phyloP scores from a whole-genome alignment of 2,888 invertebrate genomes.

The Orchesella flavescens region DNA sequence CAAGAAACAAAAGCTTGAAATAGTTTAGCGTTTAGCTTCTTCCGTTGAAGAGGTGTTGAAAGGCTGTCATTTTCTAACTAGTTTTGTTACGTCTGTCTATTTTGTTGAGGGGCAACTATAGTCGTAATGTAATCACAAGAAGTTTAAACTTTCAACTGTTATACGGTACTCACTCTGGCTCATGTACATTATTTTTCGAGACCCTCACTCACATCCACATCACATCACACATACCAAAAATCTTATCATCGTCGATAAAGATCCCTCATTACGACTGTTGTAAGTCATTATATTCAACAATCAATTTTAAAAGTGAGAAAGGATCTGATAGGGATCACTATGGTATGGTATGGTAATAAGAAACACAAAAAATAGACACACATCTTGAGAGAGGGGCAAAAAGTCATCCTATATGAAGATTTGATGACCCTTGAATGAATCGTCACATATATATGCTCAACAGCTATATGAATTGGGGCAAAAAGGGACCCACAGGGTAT shows the following conservation, averaged over 20 bases:
- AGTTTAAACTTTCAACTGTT: not conserved
- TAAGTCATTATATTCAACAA: slow-evolving; percentile 58
- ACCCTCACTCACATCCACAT: not conserved
- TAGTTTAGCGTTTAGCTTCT: slow-evolving; percentile 1
- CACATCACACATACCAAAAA: slow-evolving; percentile 24
- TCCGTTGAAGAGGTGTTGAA: slow-evolving; percentile 56
- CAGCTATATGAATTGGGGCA: slow-evolving; percentile 45
- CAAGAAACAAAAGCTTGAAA: not conserved
- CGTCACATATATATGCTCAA: slow-evolving; percentile 11
- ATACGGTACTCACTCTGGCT: no score
- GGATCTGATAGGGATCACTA: slow-evolving; percentile 59
- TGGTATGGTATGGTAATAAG: slow-evolving; percentile 49
- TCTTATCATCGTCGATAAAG: slow-evolving; percentile 51
- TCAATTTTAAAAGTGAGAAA: slow-evolving; percentile 56
- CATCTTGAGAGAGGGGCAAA: no score
- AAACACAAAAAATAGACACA: not conserved
- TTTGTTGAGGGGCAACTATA: not conserved
- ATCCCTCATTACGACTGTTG: slow-evolving; percentile 57
- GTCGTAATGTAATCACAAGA: not conserved
- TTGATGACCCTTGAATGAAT: slow-evolving; percentile 63
- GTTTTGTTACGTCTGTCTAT: slow-evolving; percentile 35
- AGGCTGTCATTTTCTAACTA: slow-evolving; percentile 54
- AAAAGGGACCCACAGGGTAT: slow-evolving; percentile 59
- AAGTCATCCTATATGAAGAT: not conserved
- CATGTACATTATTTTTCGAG: slow-evolving; percentile 22